Conservation (phyloP, 2,113 vertebrate species). For the Labeo rohita region DNA sequence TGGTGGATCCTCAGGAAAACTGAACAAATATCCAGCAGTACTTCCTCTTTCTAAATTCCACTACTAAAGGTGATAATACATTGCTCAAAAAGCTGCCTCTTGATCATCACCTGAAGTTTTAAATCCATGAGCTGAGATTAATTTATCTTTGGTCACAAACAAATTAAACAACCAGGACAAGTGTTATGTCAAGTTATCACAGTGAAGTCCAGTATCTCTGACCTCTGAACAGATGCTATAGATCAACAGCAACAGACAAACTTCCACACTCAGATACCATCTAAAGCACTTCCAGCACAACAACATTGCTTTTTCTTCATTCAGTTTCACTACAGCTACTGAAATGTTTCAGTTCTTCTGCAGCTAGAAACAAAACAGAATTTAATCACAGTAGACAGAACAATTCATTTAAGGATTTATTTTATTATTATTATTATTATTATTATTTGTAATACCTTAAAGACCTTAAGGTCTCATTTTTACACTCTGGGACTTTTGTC, state of each 20-base stretch:
- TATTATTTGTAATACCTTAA: not conserved
- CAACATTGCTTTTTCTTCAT: not conserved
- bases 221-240: not conserved
- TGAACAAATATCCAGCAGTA: not conserved
- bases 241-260: not conserved
- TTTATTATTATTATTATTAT: too few relatives aligned
- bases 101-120: not conserved
- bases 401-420: too few relatives aligned
- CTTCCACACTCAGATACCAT: not conserved
- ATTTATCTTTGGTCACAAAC: not conserved
- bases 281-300: not conserved
- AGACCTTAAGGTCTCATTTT: too few relatives aligned
- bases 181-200: not conserved
- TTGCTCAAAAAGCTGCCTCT: too few relatives aligned
- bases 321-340: not conserved
- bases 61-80: too few relatives aligned
- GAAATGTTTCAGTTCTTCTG: not conserved
- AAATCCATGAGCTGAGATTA: not conserved
- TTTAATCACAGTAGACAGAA: too few relatives aligned
- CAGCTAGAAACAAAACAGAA: not conserved
- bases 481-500: too few relatives aligned
- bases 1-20: not conserved
- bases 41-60: not conserved
- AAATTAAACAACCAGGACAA: not conserved
- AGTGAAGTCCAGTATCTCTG: not conserved